Percentiles rank a stretch among this genome's conserved stretches.
Evolutionary conservation across 1,140 invertebrate species (phyloP).

Genomic region (Cydia strobilella): DNA sequence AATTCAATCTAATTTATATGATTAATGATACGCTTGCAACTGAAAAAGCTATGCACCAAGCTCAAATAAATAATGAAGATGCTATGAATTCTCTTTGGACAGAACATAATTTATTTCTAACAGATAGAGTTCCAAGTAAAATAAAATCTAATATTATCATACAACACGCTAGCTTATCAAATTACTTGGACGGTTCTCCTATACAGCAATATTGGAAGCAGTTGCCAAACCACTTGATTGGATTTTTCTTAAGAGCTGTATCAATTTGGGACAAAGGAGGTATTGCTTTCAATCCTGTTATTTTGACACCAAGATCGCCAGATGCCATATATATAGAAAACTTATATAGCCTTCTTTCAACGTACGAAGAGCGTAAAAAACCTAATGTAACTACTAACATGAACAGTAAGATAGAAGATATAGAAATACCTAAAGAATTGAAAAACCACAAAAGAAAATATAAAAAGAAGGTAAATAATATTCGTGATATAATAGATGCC

Average conservation of each 20-base stretch:
- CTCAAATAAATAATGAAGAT: constrained; percentile 59
- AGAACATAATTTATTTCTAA: constrained; percentile 31
- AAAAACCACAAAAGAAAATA: constrained; percentile 23
- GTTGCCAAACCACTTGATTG: constrained; percentile 53
- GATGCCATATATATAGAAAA: constrained; percentile 56
- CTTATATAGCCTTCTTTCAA: constrained; percentile 48
- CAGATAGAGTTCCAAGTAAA: constrained; percentile 36
- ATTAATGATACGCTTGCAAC: constrained; percentile 50
- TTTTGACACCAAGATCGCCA: constrained; percentile 54
- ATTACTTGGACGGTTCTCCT: constrained; percentile 59
- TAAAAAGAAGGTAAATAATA: constrained; percentile 65
- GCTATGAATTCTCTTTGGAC: constrained; percentile 55
- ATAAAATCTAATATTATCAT: constrained; percentile 45
- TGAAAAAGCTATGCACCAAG: constrained; percentile 42
- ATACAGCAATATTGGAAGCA: constrained; percentile 56
- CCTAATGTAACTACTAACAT: constrained; percentile 30
- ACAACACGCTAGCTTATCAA: constrained; percentile 49
- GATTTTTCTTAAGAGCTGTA: constrained; percentile 61
- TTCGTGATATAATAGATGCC: constrained; percentile 68
- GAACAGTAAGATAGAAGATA: constrained; percentile 34
- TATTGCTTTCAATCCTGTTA: constrained; percentile 60
- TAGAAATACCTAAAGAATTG: background rate
- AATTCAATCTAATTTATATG: constrained; percentile 57
- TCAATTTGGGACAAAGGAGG: constrained; percentile 73
- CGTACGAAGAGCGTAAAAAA: constrained; percentile 39